These are phyloP conservation scores for Ellobium chinense DNA, from an alignment of 2,888 invertebrate species.

Conservation along the genomic window DNA sequence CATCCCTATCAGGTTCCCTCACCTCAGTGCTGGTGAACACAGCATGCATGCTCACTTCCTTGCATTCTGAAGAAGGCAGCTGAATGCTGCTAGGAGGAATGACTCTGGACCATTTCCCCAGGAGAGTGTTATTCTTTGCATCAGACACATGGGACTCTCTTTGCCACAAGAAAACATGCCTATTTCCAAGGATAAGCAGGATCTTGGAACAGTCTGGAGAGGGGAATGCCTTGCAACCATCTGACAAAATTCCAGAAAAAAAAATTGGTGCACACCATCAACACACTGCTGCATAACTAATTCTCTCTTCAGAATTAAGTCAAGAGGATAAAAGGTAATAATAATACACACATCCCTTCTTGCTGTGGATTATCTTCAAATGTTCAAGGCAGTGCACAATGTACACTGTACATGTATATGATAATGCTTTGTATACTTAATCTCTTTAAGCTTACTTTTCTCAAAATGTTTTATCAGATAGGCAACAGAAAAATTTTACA, in stretches of 20 bases:
- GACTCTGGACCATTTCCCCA: conserved; percentile 70
- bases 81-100: conserved; percentile 60
- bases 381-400: no score
- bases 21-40: conserved; percentile 68
- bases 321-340: no score
- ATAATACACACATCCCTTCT: no score
- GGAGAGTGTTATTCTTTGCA: conserved; percentile 58
- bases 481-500: no score
- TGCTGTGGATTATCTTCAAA: no score
- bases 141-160: conserved; percentile 58
- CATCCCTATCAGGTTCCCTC: conserved; percentile 22
- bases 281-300: no score
- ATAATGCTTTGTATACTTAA: no score
- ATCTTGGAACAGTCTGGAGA: conserved; percentile 69
- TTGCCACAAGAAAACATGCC: conserved; percentile 69
- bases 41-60: conserved; percentile 60
- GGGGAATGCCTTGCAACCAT: conserved; percentile 57
- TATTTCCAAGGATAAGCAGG: conserved; percentile 62
- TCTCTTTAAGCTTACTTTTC: no score
- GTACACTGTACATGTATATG: no score
- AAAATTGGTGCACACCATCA: neutral
- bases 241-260: conserved; percentile 40
- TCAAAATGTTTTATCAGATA: no score
- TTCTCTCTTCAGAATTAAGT: no score
- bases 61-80: conserved; percentile 59